Percentiles rank a stretch among this genome's conserved stretches.
Conservation (phyloP, 2,888 invertebrate species). For the Drepana falcataria region DNA sequence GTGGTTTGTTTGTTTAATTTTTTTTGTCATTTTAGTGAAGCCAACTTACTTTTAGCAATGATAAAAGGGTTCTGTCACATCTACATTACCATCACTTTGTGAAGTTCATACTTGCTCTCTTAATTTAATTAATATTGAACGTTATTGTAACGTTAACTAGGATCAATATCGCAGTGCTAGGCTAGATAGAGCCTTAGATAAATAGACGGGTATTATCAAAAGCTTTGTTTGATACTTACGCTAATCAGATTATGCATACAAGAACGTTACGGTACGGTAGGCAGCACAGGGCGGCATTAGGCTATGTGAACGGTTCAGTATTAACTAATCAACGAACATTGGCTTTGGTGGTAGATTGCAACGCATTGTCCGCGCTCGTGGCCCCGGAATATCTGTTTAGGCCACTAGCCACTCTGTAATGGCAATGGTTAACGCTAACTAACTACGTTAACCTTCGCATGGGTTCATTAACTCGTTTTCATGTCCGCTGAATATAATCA, state of each 20-base stretch:
- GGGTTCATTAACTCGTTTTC: slow-evolving; percentile 43
- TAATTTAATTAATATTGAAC: slow-evolving; percentile 27
- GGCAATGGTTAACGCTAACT: slow-evolving; percentile 63
- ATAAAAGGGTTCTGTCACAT: too few species aligned
- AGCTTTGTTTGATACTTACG: slow-evolving; percentile 73
- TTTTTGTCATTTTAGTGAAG: background rate
- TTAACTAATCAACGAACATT: slow-evolving; percentile 76
- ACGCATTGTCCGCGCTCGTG: slow-evolving; percentile 72
- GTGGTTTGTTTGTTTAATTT: slow-evolving; percentile 22
- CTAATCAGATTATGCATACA: slow-evolving; percentile 78
- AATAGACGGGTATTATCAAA: slow-evolving; percentile 52
- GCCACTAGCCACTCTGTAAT: slow-evolving; percentile 72
- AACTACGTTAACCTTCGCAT: slow-evolving; percentile 55
- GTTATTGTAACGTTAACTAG: slow-evolving; percentile 36
- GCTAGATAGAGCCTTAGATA: slow-evolving; percentile 50
- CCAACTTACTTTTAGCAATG: background rate
- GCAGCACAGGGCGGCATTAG: slow-evolving; percentile 55
- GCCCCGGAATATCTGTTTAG: slow-evolving; percentile 77
- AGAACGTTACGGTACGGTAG: slow-evolving; percentile 65
- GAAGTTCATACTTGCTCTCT: too few species aligned
- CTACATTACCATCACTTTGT: too few species aligned
- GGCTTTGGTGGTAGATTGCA: slow-evolving; percentile 71
- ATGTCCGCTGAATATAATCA: slow-evolving; percentile 24
- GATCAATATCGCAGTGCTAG: slow-evolving; percentile 38
- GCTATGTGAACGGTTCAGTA: slow-evolving; percentile 67